These are phyloP conservation scores for Ctenodactylus gundi DNA, from an alignment of 2,113 vertebrate genomes.

Conservation along the genomic window DNA sequence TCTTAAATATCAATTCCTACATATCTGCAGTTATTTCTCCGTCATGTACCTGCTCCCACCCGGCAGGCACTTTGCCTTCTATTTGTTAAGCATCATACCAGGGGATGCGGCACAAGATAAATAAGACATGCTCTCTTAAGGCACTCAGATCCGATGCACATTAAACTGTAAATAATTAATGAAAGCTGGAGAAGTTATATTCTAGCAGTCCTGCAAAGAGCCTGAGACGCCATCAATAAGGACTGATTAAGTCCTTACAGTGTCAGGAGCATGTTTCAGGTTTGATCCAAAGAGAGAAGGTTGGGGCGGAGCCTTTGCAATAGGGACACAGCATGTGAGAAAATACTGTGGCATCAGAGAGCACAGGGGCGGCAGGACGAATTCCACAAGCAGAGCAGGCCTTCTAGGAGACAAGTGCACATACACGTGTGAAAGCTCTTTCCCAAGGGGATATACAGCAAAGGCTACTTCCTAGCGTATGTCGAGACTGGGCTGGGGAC, in stretches of 20 bases:
- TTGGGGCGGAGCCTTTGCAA: not conserved
- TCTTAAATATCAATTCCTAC: not conserved
- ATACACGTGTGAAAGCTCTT: no score
- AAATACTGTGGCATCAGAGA: not conserved
- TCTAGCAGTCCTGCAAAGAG: not conserved
- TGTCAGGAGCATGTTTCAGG: not conserved
- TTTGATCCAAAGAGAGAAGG: not conserved
- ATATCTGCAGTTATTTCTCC: not conserved
- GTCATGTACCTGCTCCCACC: not conserved
- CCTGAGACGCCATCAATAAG: no score
- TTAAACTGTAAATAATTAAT: not conserved
- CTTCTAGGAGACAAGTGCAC: not conserved
- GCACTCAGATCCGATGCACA: not conserved
- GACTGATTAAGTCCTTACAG: no score
- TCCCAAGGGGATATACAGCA: no score
- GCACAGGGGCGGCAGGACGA: no score
- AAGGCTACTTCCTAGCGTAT: no score
- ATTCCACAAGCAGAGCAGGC: not conserved
- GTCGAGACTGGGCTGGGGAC: no score
- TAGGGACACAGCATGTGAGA: no score
- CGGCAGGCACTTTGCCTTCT: not conserved
- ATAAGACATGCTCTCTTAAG: not conserved
- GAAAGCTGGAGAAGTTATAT: not conserved
- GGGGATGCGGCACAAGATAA: not conserved
- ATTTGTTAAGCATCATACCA: not conserved